Evolutionary conservation across 1,140 invertebrate species (phyloP).

Genomic region (Achroia grisella): DNA sequence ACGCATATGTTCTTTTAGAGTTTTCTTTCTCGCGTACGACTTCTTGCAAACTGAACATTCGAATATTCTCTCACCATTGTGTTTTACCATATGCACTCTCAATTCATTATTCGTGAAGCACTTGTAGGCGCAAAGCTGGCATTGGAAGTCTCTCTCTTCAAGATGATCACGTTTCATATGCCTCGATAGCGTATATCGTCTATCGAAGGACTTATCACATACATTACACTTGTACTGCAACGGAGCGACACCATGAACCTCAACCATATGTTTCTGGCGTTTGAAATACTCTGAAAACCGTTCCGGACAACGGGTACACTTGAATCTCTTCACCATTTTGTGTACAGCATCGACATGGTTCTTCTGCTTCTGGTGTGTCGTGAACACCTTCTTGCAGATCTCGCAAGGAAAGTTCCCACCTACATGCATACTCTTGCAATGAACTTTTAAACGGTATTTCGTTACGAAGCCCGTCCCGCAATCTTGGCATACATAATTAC

Average conservation of each 20-base stretch:
- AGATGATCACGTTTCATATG: constrained; percentile 61
- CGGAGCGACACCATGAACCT: constrained; percentile 39
- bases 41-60: constrained; percentile 75
- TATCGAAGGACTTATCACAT: constrained; percentile 48
- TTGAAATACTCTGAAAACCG: constrained; percentile 54
- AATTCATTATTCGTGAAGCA: constrained; percentile 63
- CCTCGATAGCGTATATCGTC: constrained; percentile 46
- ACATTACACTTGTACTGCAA: constrained; percentile 58
- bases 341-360: constrained; percentile 53
- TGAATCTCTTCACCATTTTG: constrained; percentile 50
- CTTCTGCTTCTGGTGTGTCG: constrained; percentile 45
- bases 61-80: constrained; percentile 75
- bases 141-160: constrained; percentile 56
- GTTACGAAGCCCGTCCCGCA: constrained; percentile 59
- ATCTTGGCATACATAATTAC: constrained; percentile 59
- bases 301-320: constrained; percentile 51
- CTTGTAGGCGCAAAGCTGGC: constrained; percentile 44
- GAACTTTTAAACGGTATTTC: constrained; percentile 55
- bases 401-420: constrained; percentile 45
- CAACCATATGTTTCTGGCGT: constrained; percentile 52
- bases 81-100: constrained; percentile 78
- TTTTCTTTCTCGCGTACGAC: constrained; percentile 79
- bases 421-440: constrained; percentile 47
- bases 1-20: constrained; percentile 80
- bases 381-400: constrained; percentile 46